These are phyloP conservation scores for Pangasius djambal DNA, from an alignment of 2,797 vertebrate genomes.

Conservation along the genomic window DNA sequence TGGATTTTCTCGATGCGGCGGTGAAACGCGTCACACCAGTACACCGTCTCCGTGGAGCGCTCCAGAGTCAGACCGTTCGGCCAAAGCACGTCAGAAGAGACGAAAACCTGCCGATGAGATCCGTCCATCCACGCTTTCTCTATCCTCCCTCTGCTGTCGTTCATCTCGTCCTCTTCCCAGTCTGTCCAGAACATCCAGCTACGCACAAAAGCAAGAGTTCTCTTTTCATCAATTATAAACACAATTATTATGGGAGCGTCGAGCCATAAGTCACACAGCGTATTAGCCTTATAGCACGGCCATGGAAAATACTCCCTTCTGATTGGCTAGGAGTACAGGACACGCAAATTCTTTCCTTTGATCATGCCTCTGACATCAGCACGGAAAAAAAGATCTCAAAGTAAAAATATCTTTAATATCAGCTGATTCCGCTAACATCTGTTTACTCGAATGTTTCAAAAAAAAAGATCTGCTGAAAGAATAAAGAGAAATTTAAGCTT, in stretches of 20 bases:
- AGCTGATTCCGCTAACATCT: not conserved
- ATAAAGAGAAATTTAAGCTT: no score
- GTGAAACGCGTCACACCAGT: conserved; percentile 89
- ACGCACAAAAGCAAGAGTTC: not conserved
- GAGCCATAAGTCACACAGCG: not conserved
- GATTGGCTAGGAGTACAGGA: not conserved
- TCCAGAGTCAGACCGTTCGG: conserved; percentile 87
- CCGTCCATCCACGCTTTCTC: conserved; percentile 90
- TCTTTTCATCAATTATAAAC: not conserved
- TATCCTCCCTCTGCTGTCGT: conserved; percentile 84
- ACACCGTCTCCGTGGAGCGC: conserved; percentile 72
- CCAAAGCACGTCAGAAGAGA: conserved; percentile 87
- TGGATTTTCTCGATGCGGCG: conserved; percentile 87
- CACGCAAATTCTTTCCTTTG: not conserved
- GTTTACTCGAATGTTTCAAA: not conserved
- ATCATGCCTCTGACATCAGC: not conserved
- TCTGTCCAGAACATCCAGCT: conserved; percentile 93
- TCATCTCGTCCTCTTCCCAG: conserved; percentile 88
- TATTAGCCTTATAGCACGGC: not conserved
- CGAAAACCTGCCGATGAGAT: conserved; percentile 81
- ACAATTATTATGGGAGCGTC: not conserved
- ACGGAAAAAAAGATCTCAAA: no score
- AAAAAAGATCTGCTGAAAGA: no score
- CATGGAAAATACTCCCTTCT: not conserved
- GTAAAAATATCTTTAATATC: not conserved